Conservation (phyloP, 2,888 invertebrate genomes). For the Junonia oenone region DNA sequence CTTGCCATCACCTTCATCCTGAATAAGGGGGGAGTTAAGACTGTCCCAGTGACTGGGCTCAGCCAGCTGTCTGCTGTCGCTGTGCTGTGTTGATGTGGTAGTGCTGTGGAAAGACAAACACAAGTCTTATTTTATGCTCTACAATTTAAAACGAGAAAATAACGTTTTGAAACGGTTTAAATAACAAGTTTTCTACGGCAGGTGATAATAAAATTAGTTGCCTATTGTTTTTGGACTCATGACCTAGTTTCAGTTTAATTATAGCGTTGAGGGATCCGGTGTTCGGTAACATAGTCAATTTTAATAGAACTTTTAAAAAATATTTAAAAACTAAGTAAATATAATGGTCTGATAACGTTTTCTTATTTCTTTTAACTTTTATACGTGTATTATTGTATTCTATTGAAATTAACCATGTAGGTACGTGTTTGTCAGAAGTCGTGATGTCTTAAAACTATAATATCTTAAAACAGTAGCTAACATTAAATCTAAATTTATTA, state of each 20-base stretch:
- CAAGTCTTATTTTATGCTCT: neutral
- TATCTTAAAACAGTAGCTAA: too few species aligned
- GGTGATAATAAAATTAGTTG: neutral
- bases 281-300: neutral
- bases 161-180: too few species aligned
- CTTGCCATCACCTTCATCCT: slow-evolving; percentile 96
- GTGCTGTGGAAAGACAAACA: slow-evolving; percentile 70
- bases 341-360: too few species aligned
- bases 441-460: too few species aligned
- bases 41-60: slow-evolving; percentile 89
- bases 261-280: neutral
- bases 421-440: too few species aligned
- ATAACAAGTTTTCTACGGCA: neutral
- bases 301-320: neutral
- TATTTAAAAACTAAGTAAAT: neutral
- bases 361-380: neutral
- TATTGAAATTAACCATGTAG: too few species aligned
- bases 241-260: neutral
- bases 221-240: neutral
- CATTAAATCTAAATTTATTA: too few species aligned
- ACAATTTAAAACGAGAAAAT: neutral
- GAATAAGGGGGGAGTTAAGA: slow-evolving; percentile 94
- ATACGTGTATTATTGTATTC: too few species aligned
- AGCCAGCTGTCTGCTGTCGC: slow-evolving; percentile 80
- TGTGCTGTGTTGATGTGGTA: slow-evolving; percentile 82